A percentile compares a stretch with the other conserved stretches of the same genome.
Conservation (phyloP, 1,140 invertebrate species). For the Formica selysi region DNA sequence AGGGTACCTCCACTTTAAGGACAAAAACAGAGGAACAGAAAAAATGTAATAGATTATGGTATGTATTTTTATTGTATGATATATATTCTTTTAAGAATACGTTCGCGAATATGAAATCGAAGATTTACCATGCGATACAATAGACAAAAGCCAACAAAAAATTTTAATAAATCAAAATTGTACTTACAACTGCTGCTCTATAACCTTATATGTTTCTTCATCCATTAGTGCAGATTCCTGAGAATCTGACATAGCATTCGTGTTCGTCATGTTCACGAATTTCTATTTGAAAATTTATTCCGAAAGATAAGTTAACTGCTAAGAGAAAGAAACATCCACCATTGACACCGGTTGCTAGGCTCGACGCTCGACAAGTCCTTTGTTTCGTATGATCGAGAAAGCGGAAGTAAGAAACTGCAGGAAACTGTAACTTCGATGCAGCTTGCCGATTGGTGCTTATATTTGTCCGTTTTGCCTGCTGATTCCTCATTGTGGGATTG, state of each 20-base stretch:
- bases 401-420: too few relatives aligned
- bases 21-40: neutral
- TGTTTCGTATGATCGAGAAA: too few relatives aligned
- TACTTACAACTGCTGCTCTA: conserved; percentile 67
- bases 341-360: too few relatives aligned
- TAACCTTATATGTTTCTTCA: conserved; percentile 18
- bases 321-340: too few relatives aligned
- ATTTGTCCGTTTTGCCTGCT: too few relatives aligned
- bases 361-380: too few relatives aligned
- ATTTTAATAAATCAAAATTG: neutral
- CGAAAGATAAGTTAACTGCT: neutral
- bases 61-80: neutral
- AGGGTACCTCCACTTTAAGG: conserved; percentile 19
- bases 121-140: neutral
- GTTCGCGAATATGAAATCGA: neutral
- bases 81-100: neutral
- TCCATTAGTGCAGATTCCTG: conserved; percentile 72
- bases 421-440: too few relatives aligned
- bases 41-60: neutral
- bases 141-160: neutral
- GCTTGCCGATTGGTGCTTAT: too few relatives aligned
- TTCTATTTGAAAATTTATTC: neutral
- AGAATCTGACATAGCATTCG: conserved; percentile 64
- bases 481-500: too few relatives aligned
- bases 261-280: conserved; percentile 47